Conservation (phyloP, 2,113 vertebrate genomes). For the Fregetta grallaria region DNA sequence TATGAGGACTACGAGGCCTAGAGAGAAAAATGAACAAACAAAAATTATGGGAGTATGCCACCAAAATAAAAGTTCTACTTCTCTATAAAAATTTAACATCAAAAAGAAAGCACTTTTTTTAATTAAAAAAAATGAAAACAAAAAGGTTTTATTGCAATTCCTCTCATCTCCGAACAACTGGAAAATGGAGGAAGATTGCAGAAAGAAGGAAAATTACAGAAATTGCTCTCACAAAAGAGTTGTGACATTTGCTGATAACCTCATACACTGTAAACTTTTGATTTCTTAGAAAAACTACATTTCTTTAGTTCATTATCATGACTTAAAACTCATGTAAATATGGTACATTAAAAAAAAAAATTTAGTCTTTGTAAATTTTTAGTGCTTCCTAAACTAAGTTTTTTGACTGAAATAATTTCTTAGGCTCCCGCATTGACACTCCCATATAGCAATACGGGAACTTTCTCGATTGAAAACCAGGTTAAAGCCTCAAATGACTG, state of each 20-base stretch:
- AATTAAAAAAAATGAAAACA: background rate
- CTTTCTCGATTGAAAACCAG: background rate
- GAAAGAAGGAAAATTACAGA: background rate
- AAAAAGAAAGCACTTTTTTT: background rate
- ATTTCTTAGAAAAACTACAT: background rate
- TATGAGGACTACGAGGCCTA: conserved; percentile 86
- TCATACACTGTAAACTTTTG: background rate
- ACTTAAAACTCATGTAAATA: background rate
- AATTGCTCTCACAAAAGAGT: background rate
- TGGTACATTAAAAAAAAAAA: background rate
- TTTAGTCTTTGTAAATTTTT: background rate
- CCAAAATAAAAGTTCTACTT: background rate
- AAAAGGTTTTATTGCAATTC: background rate
- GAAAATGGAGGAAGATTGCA: background rate
- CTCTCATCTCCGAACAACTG: background rate
- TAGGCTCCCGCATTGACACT: background rate
- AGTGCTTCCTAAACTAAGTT: background rate
- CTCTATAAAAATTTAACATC: background rate
- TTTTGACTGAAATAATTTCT: background rate
- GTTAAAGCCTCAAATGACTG: background rate
- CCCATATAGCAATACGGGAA: background rate
- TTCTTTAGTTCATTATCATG: background rate
- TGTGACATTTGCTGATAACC: background rate
- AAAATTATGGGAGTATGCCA: background rate
- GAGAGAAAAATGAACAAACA: background rate